A percentile compares a stretch with the other conserved stretches of the same genome.
phyloP scores from a whole-genome alignment of 2,113 vertebrate species.

The Egretta garzetta region DNA sequence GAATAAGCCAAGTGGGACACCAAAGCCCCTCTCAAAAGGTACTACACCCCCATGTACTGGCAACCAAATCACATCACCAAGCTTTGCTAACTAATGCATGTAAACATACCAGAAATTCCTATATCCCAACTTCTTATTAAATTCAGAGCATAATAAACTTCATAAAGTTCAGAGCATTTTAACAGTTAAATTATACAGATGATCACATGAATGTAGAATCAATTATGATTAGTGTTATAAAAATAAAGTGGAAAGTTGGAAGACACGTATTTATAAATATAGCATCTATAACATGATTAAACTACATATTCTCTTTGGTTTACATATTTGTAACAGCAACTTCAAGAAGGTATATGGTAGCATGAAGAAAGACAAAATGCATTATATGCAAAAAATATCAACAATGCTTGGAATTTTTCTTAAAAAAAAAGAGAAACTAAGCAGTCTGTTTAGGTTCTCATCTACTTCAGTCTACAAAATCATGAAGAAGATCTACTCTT shows the following conservation, averaged over 20 bases:
- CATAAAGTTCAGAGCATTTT: neutral
- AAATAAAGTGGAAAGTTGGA: neutral
- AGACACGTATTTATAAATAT: neutral
- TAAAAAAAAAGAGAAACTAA: neutral
- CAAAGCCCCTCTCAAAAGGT: neutral
- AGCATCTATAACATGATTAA: neutral
- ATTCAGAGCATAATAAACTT: neutral
- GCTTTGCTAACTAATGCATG: neutral
- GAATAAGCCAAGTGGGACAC: neutral
- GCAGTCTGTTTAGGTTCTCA: neutral
- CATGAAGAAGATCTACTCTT: neutral
- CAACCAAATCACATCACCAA: neutral
- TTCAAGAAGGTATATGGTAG: neutral
- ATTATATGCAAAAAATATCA: neutral
- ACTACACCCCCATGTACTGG: neutral
- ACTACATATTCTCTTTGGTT: neutral
- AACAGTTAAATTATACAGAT: neutral
- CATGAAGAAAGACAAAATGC: neutral
- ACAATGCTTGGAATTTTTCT: neutral
- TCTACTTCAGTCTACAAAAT: neutral
- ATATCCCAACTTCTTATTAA: neutral
- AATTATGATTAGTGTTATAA: neutral
- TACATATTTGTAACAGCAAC: neutral
- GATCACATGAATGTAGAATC: neutral
- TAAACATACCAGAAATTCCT: neutral